A percentile compares a stretch with the other conserved stretches of the same genome.
phyloP scores from a whole-genome alignment of 2,797 vertebrate species.

The Morus bassanus region DNA sequence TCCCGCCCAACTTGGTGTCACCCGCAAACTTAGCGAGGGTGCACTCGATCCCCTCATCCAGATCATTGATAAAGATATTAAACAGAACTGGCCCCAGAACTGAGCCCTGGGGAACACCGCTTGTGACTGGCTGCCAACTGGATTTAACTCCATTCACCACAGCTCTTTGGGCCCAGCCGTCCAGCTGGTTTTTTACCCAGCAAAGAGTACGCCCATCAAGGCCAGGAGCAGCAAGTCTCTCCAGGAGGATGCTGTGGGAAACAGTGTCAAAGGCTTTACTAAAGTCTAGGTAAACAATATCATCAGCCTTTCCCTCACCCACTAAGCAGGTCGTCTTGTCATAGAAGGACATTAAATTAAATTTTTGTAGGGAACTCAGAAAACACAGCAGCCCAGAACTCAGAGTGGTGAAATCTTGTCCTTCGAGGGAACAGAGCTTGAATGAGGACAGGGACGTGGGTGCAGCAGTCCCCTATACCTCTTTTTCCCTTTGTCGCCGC shows the following conservation, averaged over 20 bases:
- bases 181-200: too few species aligned
- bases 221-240: too few species aligned
- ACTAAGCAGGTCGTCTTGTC: too few species aligned
- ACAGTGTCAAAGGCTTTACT: too few species aligned
- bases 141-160: too few species aligned
- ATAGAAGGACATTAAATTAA: background rate
- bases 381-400: background rate
- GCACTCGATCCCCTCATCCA: background rate
- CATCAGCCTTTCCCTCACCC: too few species aligned
- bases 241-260: too few species aligned
- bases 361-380: background rate
- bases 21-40: background rate
- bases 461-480: background rate
- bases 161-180: too few species aligned
- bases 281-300: too few species aligned
- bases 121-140: background rate
- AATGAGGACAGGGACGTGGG: accelerated
- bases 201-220: too few species aligned
- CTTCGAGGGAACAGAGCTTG: background rate
- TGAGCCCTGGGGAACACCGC: background rate
- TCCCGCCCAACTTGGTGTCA: background rate
- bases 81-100: background rate
- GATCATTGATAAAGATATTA: background rate
- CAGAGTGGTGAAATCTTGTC: background rate
- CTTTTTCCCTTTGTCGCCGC: background rate